Conservation (phyloP, 2,888 invertebrate genomes). For the Physocephala rufipes region DNA sequence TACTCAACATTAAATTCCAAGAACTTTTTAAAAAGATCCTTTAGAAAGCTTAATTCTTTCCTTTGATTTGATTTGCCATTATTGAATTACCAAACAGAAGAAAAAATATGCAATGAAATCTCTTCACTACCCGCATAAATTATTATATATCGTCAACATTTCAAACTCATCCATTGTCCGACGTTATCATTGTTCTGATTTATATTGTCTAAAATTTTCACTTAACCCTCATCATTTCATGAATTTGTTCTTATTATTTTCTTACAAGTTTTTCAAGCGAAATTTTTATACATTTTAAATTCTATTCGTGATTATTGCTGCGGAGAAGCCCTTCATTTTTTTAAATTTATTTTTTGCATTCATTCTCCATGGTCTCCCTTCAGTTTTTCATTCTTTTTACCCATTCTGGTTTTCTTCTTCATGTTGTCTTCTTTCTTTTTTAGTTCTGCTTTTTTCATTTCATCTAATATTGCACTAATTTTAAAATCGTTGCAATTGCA, state of each 20-base stretch:
- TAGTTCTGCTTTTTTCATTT: neutral
- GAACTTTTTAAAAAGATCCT: no score
- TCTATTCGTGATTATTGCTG: neutral
- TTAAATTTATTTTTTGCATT: neutral
- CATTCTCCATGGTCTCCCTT: neutral
- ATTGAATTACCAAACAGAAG: no score
- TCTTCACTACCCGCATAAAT: no score
- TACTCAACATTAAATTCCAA: no score
- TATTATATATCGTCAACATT: no score
- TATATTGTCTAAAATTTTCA: neutral
- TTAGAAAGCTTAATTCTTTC: no score
- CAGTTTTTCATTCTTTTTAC: neutral
- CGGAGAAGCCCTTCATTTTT: neutral
- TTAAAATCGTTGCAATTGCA: slow-evolving; percentile 2
- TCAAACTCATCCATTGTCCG: no score
- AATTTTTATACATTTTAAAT: neutral
- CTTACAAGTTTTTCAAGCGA: slow-evolving; percentile 1
- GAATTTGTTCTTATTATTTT: neutral
- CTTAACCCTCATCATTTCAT: slow-evolving; percentile 9
- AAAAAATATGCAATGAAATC: no score
- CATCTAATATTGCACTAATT: neutral
- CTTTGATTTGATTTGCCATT: no score
- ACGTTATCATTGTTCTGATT: no score
- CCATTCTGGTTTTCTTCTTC: no score
- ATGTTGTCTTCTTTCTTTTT: neutral